These are phyloP conservation scores for Dreissena rostriformis DNA, from an alignment of 1,140 invertebrate species.

Conservation along the genomic window DNA sequence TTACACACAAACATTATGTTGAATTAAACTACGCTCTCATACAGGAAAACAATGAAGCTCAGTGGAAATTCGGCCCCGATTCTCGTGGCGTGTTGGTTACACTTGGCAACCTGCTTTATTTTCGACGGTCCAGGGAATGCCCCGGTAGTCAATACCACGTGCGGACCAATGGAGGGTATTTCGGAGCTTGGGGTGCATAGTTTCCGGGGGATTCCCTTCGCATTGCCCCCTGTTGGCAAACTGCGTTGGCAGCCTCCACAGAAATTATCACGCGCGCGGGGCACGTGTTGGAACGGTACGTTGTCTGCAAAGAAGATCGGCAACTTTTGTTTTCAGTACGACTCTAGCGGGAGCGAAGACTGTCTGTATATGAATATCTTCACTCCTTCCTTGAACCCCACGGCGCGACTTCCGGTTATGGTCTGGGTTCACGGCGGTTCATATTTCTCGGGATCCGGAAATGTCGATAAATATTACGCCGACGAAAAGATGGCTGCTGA, in stretches of 20 bases:
- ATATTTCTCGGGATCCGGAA: constrained; percentile 9
- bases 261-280: neutral
- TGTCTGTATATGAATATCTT: constrained; percentile 76
- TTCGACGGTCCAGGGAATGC: neutral
- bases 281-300: constrained; percentile 28
- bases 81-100: too few species aligned
- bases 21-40: too few species aligned
- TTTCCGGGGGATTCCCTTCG: constrained; percentile 28
- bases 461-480: constrained; percentile 8
- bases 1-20: too few species aligned
- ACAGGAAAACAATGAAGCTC: too few species aligned
- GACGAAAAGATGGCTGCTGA: constrained; percentile 24
- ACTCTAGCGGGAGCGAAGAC: constrained; percentile 65
- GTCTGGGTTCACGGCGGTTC: constrained; percentile 71
- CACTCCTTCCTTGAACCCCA: constrained; percentile 61
- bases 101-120: too few species aligned
- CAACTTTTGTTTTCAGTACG: constrained; percentile 18
- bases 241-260: constrained; percentile 33
- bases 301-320: constrained; percentile 9
- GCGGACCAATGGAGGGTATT: constrained; percentile 22
- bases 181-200: constrained; percentile 8
- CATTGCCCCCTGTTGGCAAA: constrained; percentile 13
- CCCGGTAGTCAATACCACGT: constrained; percentile 20
- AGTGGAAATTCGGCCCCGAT: too few species aligned
- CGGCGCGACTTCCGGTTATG: constrained; percentile 62